Conservation (phyloP, 2,113 vertebrate species). For the Macquaria ambigua region DNA sequence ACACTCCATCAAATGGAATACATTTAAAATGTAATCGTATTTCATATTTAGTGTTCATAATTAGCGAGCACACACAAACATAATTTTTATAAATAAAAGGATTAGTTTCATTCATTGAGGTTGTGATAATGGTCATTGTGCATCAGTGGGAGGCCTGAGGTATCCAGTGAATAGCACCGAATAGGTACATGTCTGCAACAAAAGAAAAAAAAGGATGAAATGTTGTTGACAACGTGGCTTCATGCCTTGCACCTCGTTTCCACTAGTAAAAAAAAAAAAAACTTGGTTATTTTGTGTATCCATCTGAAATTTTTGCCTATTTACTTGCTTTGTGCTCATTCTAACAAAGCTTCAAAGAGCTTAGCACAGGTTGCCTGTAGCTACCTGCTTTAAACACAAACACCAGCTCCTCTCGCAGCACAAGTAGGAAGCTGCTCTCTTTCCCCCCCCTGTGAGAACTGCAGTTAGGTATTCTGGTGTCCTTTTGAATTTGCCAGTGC, state of each 20-base stretch:
- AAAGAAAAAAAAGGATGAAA: background rate
- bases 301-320: constrained; percentile 33
- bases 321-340: constrained; percentile 55
- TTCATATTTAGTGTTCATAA: constrained; percentile 28
- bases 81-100: background rate
- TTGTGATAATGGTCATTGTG: constrained; percentile 4
- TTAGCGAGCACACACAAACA: background rate
- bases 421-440: constrained; percentile 16
- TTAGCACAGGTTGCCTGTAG: constrained; percentile 53
- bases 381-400: constrained; percentile 41
- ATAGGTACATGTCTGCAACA: background rate
- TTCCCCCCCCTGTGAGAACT: background rate
- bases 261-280: background rate
- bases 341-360: constrained; percentile 60
- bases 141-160: constrained; percentile 6
- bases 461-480: constrained; percentile 29
- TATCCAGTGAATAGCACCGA: constrained; percentile 4
- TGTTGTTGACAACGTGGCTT: background rate
- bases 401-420: constrained; percentile 28
- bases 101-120: constrained; percentile 2
- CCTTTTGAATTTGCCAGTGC: constrained; percentile 60
- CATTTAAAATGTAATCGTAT: constrained; percentile 10
- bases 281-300: constrained; percentile 20
- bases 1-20: background rate
- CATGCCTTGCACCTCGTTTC: background rate